Base-by-base conservation (phyloP, 2,113 vertebrate species). In the Lophura nycthemera region DNA sequence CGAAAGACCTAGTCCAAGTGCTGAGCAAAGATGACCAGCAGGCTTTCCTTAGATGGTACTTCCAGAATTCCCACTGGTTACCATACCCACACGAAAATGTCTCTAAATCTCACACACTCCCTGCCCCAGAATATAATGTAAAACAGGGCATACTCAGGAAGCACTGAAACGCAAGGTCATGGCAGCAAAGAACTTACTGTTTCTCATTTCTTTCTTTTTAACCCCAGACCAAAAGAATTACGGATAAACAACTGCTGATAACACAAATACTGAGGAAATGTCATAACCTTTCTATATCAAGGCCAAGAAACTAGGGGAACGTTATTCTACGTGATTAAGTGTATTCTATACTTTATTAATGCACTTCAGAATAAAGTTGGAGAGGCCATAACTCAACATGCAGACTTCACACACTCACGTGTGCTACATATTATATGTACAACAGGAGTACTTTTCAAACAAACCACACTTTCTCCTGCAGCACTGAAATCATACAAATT, bases 351-450 rank as follows among this genome's bases (percentile, higher is more conserved):
- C 50, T 32, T 4, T 3, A 36, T 18, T 63, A 25, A 76, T 8
- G 24, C 36, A 19, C 13, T 30, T 71, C 63, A 11, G 36, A 16
- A 83, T 54, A 27, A 29, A 17, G 27, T 16, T 54, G 52, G 61
- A 60, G 82, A 61, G 15, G 50, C 61, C n/a, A 21, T 83, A 64
- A 42, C 2, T 42, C 36, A 80, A 66, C 7, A 29, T 1, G 4
- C 13, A 63, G 5, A 43, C 54, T 45, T 85, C 11, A 83, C 34
- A 60, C 11, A 38, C 2, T 69, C 25, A 6, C 8, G 65, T 7
- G 29, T 3, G 24, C 5, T 36, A 29, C 24, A 2, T 8, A 21
- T 43, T 38, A 6, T 2, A 29, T 2, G 4, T 25, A 27, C 2
- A 38, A n/a, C 0, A 65, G 8, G 9, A 57, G 18, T n/a, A 30